Evolutionary conservation across 35 echinoderm and acorn worm genomes (phyloP).

Genomic region (Anneissia japonica): DNA sequence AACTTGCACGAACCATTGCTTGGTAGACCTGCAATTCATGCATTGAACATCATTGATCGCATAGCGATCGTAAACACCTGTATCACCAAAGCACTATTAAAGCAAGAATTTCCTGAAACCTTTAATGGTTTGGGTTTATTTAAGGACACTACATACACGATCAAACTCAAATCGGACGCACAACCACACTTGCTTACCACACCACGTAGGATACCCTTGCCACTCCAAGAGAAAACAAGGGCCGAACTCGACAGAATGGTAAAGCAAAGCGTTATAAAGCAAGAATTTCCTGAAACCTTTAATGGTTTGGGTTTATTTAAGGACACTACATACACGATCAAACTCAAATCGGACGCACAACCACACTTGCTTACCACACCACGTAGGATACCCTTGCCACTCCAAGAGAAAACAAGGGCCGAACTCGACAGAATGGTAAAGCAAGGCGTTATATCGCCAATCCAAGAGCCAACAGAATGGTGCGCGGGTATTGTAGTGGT

Average conservation of each 20-base stretch:
- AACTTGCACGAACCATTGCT: constrained; percentile 7
- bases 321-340: constrained; percentile 5
- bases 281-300: constrained; percentile 11
- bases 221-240: constrained; percentile 29
- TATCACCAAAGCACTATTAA: background rate
- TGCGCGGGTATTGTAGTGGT: background rate
- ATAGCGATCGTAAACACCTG: background rate
- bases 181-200: background rate
- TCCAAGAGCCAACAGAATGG: background rate
- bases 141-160: background rate
- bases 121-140: constrained; percentile 13
- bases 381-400: background rate
- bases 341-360: background rate
- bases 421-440: background rate
- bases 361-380: background rate
- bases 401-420: background rate
- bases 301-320: constrained; percentile 3
- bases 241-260: constrained; percentile 31
- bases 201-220: background rate
- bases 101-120: constrained; percentile 7
- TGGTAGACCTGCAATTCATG: constrained; percentile 4
- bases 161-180: constrained; percentile 10
- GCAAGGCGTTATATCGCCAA: background rate
- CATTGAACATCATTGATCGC: background rate
- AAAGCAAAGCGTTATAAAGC: background rate